A percentile compares a stretch with the other conserved stretches of the same genome.
phyloP scores from a whole-genome alignment of 2,113 vertebrate species.

The Epinephelus cyanopodus region DNA sequence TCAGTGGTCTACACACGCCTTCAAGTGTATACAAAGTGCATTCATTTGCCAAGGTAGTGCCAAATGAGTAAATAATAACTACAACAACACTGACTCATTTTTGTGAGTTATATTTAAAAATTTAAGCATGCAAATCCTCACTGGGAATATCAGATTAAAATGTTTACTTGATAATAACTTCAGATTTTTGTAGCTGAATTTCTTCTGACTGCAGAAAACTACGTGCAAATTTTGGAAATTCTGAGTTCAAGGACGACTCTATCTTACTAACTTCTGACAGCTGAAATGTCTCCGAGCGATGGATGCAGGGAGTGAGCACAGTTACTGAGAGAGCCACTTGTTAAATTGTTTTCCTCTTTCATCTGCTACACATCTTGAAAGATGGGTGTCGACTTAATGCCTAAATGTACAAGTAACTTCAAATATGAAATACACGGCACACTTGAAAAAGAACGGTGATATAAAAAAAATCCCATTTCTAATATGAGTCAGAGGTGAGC shows the following conservation, averaged over 20 bases:
- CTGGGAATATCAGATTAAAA: not conserved
- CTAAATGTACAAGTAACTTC: not conserved
- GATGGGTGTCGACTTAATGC: not conserved
- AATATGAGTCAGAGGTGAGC: not conserved
- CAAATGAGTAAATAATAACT: not conserved
- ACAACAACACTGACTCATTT: not conserved
- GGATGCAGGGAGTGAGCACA: not conserved
- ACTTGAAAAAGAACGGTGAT: not conserved
- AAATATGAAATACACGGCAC: not conserved
- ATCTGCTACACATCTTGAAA: not conserved
- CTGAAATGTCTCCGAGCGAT: constrained; percentile 6
- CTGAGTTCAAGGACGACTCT: not conserved
- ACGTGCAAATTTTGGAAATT: not conserved
- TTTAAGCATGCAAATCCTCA: not conserved
- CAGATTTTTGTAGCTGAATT: not conserved
- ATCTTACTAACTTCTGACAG: not conserved
- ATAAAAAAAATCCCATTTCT: not conserved
- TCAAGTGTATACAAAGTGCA: not conserved
- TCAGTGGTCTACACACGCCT: too few species aligned
- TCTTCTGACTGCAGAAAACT: not conserved
- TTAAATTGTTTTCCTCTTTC: not conserved
- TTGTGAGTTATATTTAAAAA: not conserved
- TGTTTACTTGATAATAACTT: not conserved
- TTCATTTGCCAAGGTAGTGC: not conserved
- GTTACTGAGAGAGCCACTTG: not conserved